These are phyloP conservation scores for Triops cancriformis DNA, from an alignment of 1,140 invertebrate genomes.

Conservation along the genomic window DNA sequence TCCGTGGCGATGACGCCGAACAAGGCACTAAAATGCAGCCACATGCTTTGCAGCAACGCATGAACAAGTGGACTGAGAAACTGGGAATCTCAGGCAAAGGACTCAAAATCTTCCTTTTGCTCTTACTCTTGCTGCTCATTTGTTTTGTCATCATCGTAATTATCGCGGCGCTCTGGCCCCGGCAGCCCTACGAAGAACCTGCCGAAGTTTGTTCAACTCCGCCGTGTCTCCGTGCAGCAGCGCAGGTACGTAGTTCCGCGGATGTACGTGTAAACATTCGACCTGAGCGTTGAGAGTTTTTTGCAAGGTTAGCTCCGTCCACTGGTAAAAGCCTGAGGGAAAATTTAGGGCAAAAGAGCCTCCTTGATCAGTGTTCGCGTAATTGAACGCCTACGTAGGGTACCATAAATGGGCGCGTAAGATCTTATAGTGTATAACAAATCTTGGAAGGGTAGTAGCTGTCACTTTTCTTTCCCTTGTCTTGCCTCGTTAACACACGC, in stretches of 20 bases:
- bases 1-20: neutral
- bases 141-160: conserved; percentile 37
- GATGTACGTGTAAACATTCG: too few relatives aligned
- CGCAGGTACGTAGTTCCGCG: conserved; percentile 34
- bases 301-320: too few relatives aligned
- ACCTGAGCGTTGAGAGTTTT: too few relatives aligned
- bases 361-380: neutral
- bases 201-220: conserved; percentile 36
- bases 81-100: conserved; percentile 28
- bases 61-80: neutral
- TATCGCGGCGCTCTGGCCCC: conserved; percentile 37
- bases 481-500: conserved; percentile 3
- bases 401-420: neutral
- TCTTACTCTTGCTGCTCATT: conserved; percentile 34
- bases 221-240: conserved; percentile 36
- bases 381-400: neutral
- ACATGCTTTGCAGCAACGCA: conserved; percentile 2
- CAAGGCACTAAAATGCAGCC: neutral
- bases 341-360: neutral
- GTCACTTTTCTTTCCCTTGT: neutral
- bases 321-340: neutral
- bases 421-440: neutral
- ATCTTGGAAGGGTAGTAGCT: neutral
- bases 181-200: conserved; percentile 32
- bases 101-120: conserved; percentile 33